These are phyloP conservation scores for Phainopepla nitens DNA, from an alignment of 2,113 vertebrate genomes.

Conservation along the genomic window DNA sequence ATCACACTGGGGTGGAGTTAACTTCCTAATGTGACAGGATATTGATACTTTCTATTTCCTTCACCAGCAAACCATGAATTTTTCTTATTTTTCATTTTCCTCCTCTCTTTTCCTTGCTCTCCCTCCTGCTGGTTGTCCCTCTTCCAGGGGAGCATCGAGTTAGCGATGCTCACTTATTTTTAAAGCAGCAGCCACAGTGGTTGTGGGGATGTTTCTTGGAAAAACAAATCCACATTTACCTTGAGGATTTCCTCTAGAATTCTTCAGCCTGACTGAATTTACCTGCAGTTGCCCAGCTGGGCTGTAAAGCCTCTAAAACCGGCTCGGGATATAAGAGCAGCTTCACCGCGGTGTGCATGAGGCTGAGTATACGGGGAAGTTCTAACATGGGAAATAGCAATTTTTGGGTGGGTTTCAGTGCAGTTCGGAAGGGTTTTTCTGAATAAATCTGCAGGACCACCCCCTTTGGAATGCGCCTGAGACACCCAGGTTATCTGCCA, in stretches of 20 bases:
- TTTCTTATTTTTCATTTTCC: background rate
- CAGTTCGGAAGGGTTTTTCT: background rate
- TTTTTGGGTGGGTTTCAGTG: background rate
- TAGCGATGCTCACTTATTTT: background rate
- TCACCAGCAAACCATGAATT: background rate
- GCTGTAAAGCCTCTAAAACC: background rate
- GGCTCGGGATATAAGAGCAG: background rate
- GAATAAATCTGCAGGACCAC: background rate
- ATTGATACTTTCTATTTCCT: background rate
- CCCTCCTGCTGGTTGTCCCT: background rate
- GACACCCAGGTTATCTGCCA: background rate
- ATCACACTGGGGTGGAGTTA: background rate
- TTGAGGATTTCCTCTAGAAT: background rate
- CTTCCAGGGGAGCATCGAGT: background rate
- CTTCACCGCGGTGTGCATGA: rapidly evolving
- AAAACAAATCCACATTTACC: background rate
- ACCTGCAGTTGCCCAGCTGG: background rate
- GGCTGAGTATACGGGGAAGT: background rate
- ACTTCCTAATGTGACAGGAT: background rate
- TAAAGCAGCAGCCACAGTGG: background rate
- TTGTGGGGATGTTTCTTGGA: background rate
- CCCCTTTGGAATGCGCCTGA: background rate
- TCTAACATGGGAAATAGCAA: background rate
- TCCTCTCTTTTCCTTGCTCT: background rate
- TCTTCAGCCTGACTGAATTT: background rate